Evolutionary conservation across 2,113 vertebrate genomes (phyloP), one percentile per base, ranked within the genome.

Genomic region (Sorex fumeus): DNA sequence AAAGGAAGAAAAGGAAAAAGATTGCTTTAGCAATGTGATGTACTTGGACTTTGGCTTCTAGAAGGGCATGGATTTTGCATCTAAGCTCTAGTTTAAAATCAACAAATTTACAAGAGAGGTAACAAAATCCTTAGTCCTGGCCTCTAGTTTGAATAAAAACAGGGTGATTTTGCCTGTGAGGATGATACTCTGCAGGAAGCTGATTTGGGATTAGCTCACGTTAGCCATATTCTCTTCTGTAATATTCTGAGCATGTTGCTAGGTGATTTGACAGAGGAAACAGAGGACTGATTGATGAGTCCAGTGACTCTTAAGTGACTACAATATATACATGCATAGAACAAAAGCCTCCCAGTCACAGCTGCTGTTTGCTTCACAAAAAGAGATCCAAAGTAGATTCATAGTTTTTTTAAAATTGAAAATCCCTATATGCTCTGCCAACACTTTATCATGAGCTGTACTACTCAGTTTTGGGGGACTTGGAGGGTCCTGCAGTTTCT

Each of bases 401-500:
- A 81, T 83, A 80, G 90, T 93, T 95, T 84, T 85, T 10, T 78
- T 78, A 60, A 94, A 96, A 93, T 82, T 28, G 0, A 30, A 95
- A 81, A 84, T 18, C 25, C 71, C 57, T 88, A 82, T 82, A 87
- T 23, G 30, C 50, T 75, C 72, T 78, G 40, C 40, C 95, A 75
- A 91, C 50, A 64, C 16, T 47, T 86, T 60, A 90, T 85, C 81
- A 79, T 53, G 84, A 96, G 83, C 80, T 92, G 40, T 83, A 95
- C 75, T 88, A 80, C 76, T 96, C 87, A 94, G 93, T 93, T 95
- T 50, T 91, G 95, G 80, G 92, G 85, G 87, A 95, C 67, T 96
- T 76, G 34, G 90, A 97, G 92, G 76, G 90, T 95, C 87, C 97
- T 92, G 94, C 32, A 0, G 28, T 95, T 98, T 96, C 78, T 88